phyloP scores from a whole-genome alignment of 2,113 vertebrate genomes.

The Tinamus guttatus region DNA sequence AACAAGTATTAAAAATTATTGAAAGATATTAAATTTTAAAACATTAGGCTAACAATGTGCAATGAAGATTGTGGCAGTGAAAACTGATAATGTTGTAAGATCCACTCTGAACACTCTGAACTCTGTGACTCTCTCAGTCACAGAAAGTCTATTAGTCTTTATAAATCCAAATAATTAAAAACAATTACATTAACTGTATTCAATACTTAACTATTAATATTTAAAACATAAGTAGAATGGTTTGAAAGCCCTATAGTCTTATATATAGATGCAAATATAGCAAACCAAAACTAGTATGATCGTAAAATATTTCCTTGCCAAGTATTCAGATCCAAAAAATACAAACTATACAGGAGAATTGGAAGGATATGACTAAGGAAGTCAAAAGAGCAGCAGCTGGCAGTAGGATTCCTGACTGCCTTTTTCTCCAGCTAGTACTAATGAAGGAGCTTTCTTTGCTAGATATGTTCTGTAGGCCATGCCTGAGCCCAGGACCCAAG shows the following conservation, averaged over 20 bases:
- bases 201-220: not conserved
- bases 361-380: not conserved
- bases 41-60: not conserved
- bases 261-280: not conserved
- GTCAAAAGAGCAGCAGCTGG: not conserved
- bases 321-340: not conserved
- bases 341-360: not conserved
- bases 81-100: not conserved
- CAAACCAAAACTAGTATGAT: not conserved
- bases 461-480: not conserved
- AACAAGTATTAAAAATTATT: not conserved
- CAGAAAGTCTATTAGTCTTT: not conserved
- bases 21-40: not conserved
- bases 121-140: no score
- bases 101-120: not conserved
- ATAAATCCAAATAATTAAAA: not conserved
- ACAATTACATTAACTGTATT: not conserved
- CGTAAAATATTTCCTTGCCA: not conserved
- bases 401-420: not conserved
- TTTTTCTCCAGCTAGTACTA: not conserved
- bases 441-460: not conserved
- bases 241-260: not conserved
- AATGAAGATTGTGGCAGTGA: not conserved
- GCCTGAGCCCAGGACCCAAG: fast-evolving
- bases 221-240: not conserved